Evolutionary conservation across 2,113 vertebrate genomes (phyloP).

Genomic region (Esox niger): DNA sequence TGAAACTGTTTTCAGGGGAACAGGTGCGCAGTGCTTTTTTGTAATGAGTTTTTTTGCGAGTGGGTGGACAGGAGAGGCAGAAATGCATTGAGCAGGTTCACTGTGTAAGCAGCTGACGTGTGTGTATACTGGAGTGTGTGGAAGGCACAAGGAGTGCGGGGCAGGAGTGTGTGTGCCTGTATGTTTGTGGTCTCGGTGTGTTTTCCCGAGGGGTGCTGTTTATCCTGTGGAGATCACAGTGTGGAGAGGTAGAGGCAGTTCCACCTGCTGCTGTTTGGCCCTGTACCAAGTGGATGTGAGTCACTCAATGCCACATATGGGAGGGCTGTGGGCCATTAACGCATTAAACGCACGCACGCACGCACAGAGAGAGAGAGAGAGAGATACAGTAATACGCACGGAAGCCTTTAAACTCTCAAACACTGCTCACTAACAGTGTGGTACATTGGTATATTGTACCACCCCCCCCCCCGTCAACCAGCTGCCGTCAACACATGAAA

Average conservation of each 20-base stretch:
- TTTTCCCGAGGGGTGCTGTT: neutral
- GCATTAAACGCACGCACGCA: constrained; percentile 62
- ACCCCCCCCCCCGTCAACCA: constrained; percentile 23
- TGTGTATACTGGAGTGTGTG: too few relatives aligned
- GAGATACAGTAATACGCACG: constrained; percentile 41
- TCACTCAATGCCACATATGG: constrained; percentile 52
- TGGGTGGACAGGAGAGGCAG: neutral
- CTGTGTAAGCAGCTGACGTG: too few relatives aligned
- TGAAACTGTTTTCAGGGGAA: too few relatives aligned
- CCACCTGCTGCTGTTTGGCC: constrained; percentile 49
- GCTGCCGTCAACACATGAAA: constrained; percentile 22
- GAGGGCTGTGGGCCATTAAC: constrained; percentile 61
- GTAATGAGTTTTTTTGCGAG: neutral
- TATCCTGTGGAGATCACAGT: neutral
- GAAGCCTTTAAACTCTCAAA: constrained; percentile 16
- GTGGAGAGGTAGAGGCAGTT: constrained; percentile 14
- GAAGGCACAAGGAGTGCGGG: too few relatives aligned
- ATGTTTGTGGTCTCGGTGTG: constrained; percentile 5
- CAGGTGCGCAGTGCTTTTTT: too few relatives aligned
- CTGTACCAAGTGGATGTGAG: constrained; percentile 51
- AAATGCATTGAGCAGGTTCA: neutral
- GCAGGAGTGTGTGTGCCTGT: constrained; percentile 6
- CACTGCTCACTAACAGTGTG: constrained; percentile 27
- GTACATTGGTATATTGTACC: too few relatives aligned
- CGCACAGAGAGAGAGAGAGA: constrained; percentile 26